Evolutionary conservation across 1,140 invertebrate genomes (phyloP).

Genomic region (Brachionus manjavacas): DNA sequence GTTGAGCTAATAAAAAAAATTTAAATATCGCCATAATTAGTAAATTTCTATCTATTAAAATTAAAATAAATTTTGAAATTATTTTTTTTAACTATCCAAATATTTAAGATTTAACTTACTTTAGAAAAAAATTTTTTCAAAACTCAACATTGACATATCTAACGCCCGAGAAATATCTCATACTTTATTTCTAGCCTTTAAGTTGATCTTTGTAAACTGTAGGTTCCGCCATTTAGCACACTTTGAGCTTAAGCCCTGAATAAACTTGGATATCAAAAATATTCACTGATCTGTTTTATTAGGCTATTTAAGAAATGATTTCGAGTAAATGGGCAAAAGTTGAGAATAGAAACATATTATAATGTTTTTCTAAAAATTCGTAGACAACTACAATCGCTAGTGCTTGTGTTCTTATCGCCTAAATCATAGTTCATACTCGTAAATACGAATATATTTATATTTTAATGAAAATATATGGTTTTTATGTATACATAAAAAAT

Average conservation of each 20-base stretch:
- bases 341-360: background rate
- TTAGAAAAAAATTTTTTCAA: background rate
- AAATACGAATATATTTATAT: background rate
- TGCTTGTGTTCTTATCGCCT: background rate
- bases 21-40: too few species aligned
- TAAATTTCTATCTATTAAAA: too few species aligned
- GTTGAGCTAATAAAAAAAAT: too few species aligned
- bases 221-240: background rate
- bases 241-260: background rate
- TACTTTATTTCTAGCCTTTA: background rate
- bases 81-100: background rate
- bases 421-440: background rate
- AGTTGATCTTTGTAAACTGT: background rate
- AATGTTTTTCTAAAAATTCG: background rate
- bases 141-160: background rate
- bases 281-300: background rate
- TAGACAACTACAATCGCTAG: background rate
- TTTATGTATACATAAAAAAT: slow-evolving; percentile 1
- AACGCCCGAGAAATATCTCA: background rate
- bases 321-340: background rate
- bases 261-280: background rate
- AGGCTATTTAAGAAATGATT: background rate
- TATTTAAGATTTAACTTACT: background rate
- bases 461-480: background rate
- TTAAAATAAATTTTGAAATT: background rate